These are phyloP conservation scores for Aporophyla nigra DNA, from an alignment of 2,888 invertebrate genomes.

Conservation along the genomic window DNA sequence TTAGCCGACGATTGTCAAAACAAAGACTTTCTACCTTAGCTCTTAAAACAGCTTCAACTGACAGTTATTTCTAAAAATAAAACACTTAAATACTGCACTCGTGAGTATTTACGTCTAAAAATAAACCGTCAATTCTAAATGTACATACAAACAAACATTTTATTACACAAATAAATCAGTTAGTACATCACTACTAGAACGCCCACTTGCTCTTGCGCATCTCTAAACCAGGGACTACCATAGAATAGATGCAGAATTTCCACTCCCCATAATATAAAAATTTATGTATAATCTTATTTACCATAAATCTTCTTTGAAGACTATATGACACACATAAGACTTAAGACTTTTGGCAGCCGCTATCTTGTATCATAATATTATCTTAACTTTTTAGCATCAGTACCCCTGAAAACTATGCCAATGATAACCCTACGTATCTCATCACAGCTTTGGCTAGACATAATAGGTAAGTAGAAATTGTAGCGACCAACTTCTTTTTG, in stretches of 20 bases:
- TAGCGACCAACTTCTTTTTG: not conserved
- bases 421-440: not conserved
- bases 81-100: slow-evolving; percentile 43
- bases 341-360: not conserved
- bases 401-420: not conserved
- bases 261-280: not conserved
- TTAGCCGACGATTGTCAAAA: slow-evolving; percentile 9
- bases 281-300: not conserved
- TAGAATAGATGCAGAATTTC: slow-evolving; percentile 29
- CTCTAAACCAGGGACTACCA: slow-evolving; percentile 6
- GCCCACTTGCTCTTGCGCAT: slow-evolving; percentile 58
- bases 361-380: no score
- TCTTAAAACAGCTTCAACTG: slow-evolving; percentile 30
- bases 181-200: slow-evolving; percentile 63
- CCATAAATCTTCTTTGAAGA: not conserved
- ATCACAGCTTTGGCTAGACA: not conserved
- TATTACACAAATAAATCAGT: slow-evolving; percentile 64
- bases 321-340: not conserved
- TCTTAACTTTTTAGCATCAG: not conserved
- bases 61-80: slow-evolving; percentile 55
- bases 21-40: slow-evolving; percentile 26
- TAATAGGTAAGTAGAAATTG: not conserved
- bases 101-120: slow-evolving; percentile 51
- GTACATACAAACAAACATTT: slow-evolving; percentile 61
- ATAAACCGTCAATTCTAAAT: slow-evolving; percentile 51